Conservation (phyloP, 1,140 invertebrate species). For the Saxidomus purpurata region DNA sequence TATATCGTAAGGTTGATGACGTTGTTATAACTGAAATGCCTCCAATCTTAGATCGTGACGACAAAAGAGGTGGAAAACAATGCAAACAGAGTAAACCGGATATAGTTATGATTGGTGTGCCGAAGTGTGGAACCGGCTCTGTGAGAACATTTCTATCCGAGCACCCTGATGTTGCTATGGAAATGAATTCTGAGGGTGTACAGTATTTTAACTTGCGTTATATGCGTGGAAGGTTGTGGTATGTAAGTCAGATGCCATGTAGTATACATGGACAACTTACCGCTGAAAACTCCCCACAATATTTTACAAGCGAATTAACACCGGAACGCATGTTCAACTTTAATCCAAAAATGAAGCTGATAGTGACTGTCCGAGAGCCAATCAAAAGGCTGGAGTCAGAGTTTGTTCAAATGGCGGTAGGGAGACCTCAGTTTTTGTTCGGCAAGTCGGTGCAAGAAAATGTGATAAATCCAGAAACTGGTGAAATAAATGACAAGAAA, state of each 20-base stretch:
- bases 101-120: conserved; percentile 32
- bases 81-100: conserved; percentile 13
- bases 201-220: conserved; percentile 26
- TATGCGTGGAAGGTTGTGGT: background rate
- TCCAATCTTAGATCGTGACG: background rate
- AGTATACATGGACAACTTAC: conserved; percentile 10
- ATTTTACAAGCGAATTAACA: background rate
- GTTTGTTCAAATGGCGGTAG: conserved; percentile 20
- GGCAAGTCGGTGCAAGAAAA: background rate
- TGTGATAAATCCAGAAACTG: conserved; percentile 1
- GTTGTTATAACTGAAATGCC: conserved; percentile 1
- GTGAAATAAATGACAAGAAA: conserved; percentile 30
- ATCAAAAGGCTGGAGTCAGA: conserved; percentile 17
- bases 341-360: conserved; percentile 39
- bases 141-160: conserved; percentile 32
- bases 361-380: conserved; percentile 16
- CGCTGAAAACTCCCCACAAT: conserved; percentile 16
- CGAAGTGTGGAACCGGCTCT: conserved; percentile 25
- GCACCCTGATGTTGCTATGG: conserved; percentile 28
- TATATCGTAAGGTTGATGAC: background rate
- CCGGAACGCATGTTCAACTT: conserved; percentile 7
- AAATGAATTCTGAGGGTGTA: conserved; percentile 36
- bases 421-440: conserved; percentile 10
- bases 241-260: conserved; percentile 24
- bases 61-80: background rate